Evolutionary conservation across 2,888 invertebrate genomes (phyloP), one percentile per base, ranked within the genome.

Genomic region (Pinctada fucata): DNA sequence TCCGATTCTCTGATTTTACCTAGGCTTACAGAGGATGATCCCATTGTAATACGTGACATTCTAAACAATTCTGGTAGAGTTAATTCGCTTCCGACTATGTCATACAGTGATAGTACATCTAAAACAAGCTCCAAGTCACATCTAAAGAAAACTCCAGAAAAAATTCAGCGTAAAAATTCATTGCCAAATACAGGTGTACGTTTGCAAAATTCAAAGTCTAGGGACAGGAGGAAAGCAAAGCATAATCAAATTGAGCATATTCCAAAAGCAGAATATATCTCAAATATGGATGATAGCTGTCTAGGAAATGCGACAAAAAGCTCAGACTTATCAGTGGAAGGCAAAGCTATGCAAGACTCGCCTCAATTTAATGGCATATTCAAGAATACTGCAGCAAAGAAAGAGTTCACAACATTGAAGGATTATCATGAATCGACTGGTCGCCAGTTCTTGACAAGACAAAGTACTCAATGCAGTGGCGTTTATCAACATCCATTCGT

Each of bases 41-140:
- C 31, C 45, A 58, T 52, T n/a, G n/a, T 31, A 10, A 31, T 72
- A 47, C 31, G 72, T 3, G 5, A 52, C 5, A 72, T 47, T 52
- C 52, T 52, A 51, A 72, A 52, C 31, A 72, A 58, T 31, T 52
- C 72, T 3, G 72, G 72, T 3, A 72, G 45, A 45, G 47, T 72
- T 3, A 72, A 52, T 47, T 52, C 72, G 8, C 13, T 52, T 16
- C 72, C 72, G 3, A 16, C 52, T 58, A 31, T 52, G 47, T 6
- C 72, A n/a, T 31, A 31, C 31, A 31, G 31, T 31, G 31, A 31
- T 31, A 31, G 31, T 31, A 31, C 31, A 31, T 31, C 31, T 31
- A 31, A 31, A 31, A 69, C 49, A 69, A 49, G 50, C 10, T 6
- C 69, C 0, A 16, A 69, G 50, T 49, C 69, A 48, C n/a, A 16